Conservation (phyloP, 2,113 vertebrate genomes). For the Elgaria multicarinata region DNA sequence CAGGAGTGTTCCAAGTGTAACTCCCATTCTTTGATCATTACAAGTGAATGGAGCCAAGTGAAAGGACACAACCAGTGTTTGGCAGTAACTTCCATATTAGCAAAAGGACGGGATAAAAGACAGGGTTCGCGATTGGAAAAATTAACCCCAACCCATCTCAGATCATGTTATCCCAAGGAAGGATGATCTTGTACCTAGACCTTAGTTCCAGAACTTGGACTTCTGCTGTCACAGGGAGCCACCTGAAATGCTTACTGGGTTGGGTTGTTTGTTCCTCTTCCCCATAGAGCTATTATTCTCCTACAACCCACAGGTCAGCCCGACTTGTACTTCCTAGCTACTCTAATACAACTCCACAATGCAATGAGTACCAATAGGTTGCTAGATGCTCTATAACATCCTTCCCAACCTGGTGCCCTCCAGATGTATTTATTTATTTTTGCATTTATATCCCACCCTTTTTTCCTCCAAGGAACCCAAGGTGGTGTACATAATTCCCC, state of each 20-base stretch:
- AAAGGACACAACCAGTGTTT: neutral
- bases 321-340: neutral
- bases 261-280: no score
- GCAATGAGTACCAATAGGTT: neutral
- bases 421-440: no score
- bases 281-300: no score
- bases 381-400: neutral
- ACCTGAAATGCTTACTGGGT: no score
- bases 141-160: neutral
- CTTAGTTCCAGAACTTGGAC: neutral
- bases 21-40: neutral
- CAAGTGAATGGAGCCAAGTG: neutral
- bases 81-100: neutral
- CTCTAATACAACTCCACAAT: neutral
- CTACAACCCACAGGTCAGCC: neutral
- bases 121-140: neutral
- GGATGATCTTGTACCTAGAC: neutral
- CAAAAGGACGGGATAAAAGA: neutral
- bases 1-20: neutral
- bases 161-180: neutral
- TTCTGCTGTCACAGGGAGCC: neutral
- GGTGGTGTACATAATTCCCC: no score
- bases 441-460: no score
- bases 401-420: no score
- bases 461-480: no score